phyloP scores from a whole-genome alignment of 2,888 invertebrate genomes.

The Lobophora halterata region DNA sequence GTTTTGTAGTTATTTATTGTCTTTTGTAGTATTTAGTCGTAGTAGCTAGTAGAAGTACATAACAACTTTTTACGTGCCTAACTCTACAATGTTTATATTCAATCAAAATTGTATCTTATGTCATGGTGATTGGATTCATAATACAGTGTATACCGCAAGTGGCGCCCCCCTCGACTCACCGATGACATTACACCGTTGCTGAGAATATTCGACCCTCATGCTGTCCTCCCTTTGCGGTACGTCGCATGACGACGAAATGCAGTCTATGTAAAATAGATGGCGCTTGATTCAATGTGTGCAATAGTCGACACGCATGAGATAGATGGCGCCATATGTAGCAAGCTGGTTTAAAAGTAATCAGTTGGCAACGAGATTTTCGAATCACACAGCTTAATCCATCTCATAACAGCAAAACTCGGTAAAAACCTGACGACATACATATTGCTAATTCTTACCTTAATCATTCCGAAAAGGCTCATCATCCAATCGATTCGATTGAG shows the following conservation, averaged over 20 bases:
- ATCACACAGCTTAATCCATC: slow-evolving; percentile 27
- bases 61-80: slow-evolving; percentile 42
- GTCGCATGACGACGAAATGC: slow-evolving; percentile 62
- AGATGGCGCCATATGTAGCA: slow-evolving; percentile 56
- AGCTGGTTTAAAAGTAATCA: slow-evolving; percentile 11
- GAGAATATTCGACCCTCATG: slow-evolving; percentile 88
- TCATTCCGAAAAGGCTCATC: too few species aligned
- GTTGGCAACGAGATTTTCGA: slow-evolving; percentile 11
- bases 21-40: slow-evolving; percentile 33
- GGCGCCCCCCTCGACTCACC: slow-evolving; percentile 90
- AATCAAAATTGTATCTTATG: slow-evolving; percentile 42
- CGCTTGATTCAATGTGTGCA: slow-evolving; percentile 62
- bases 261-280: slow-evolving; percentile 58
- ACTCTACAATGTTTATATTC: slow-evolving; percentile 33
- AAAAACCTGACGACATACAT: too few species aligned
- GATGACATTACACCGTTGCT: slow-evolving; percentile 89
- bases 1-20: slow-evolving; percentile 40
- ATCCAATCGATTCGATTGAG: neutral
- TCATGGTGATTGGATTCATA: slow-evolving; percentile 54
- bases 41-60: slow-evolving; percentile 35
- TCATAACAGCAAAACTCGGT: too few species aligned
- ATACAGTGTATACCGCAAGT: slow-evolving; percentile 88
- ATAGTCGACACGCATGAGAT: slow-evolving; percentile 50
- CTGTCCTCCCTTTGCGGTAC: slow-evolving; percentile 79
- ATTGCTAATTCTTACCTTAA: too few species aligned